These are phyloP conservation scores for Apamea anceps DNA, from an alignment of 2,888 invertebrate species.

Conservation along the genomic window DNA sequence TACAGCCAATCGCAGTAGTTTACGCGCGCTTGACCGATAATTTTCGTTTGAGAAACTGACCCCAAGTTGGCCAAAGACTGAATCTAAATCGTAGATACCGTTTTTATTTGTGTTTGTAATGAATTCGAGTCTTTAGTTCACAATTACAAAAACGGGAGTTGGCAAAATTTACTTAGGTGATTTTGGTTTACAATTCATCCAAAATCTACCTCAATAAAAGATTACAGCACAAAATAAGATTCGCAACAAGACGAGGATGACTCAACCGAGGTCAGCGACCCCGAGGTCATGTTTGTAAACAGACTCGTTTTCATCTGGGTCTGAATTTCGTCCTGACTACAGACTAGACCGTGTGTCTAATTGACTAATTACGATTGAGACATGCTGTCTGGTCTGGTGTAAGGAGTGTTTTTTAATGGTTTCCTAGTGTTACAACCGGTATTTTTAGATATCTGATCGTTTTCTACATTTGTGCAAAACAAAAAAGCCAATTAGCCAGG, in stretches of 20 bases:
- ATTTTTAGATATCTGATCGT: not conserved
- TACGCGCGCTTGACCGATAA: not conserved
- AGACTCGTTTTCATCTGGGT: constrained; percentile 48
- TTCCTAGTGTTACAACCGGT: not conserved
- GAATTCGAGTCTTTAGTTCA: not conserved
- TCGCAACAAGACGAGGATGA: constrained; percentile 51
- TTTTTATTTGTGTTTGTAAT: not conserved
- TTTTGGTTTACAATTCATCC: not conserved
- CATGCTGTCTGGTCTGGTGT: constrained; percentile 19
- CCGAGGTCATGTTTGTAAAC: constrained; percentile 64
- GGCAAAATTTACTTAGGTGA: too few species aligned
- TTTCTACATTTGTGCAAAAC: not conserved
- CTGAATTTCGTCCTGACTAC: constrained; percentile 53
- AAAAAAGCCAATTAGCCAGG: not conserved
- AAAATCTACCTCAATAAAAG: constrained; percentile 34
- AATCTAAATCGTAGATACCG: too few species aligned
- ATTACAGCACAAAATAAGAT: constrained; percentile 25
- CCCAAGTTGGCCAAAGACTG: too few species aligned
- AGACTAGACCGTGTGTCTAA: constrained; percentile 44
- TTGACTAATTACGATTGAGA: constrained; percentile 38
- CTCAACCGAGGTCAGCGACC: constrained; percentile 60
- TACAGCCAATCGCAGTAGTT: too few species aligned
- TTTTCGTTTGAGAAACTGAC: too few species aligned
- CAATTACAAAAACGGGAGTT: not conserved
- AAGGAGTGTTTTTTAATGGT: not conserved